Percentiles rank a stretch among this genome's conserved stretches.
Conservation (phyloP, 2,113 vertebrate species). For the Ageneiosus marmoratus region DNA sequence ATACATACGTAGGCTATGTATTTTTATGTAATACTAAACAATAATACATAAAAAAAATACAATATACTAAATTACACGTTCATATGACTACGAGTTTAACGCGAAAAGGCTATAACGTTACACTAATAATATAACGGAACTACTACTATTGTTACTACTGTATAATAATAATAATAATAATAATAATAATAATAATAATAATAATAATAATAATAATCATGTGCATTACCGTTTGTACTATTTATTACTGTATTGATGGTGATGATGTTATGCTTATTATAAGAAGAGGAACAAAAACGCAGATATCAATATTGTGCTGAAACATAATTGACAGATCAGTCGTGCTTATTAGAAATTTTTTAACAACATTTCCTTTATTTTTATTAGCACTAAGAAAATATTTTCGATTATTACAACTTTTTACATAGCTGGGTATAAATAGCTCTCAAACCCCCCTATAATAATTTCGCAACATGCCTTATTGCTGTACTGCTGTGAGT, state of each 20-base stretch:
- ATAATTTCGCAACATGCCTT: conserved; percentile 23
- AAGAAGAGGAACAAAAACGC: neutral
- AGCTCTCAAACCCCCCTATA: conserved; percentile 26
- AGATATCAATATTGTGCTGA: neutral
- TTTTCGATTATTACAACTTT: conserved; percentile 2
- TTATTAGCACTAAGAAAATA: conserved; percentile 8
- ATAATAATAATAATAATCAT: neutral
- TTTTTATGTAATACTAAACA: neutral
- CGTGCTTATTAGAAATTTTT: conserved; percentile 1
- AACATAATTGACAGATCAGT: neutral
- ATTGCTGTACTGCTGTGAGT: conserved; percentile 20
- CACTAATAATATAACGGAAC: neutral
- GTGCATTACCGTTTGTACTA: neutral
- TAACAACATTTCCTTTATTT: conserved; percentile 11
- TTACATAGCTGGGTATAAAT: conserved; percentile 19
- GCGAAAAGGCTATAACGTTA: neutral
- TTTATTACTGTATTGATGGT: neutral
- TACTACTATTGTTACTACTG: neutral
- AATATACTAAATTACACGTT: neutral
- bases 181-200: conserved; percentile 4
- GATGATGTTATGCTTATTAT: neutral
- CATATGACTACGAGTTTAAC: neutral
- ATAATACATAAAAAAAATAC: neutral
- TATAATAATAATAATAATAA: neutral
- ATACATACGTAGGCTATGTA: neutral